Evolutionary conservation across 2,888 invertebrate genomes (phyloP), one percentile per base, ranked within the genome.

Genomic region (Craniophora ligustri): DNA sequence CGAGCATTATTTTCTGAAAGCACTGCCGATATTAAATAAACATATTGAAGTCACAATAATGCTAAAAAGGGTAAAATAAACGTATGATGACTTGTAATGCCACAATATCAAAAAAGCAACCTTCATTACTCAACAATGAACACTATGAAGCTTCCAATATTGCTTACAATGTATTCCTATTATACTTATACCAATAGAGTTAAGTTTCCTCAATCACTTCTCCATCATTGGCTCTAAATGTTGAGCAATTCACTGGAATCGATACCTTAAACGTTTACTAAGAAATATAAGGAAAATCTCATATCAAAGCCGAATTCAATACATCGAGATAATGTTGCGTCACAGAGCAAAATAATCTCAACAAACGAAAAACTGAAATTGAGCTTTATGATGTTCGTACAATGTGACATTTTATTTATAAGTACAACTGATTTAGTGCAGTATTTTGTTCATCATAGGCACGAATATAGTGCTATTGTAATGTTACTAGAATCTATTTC

Each of bases 211-310:
- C 48, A 64, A 67, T 62, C 63, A 56, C 28, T 64, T 64, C 45
- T 15, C 31, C 56, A 4, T 23, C 64, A 67, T 56, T 64, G 41
- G 41, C 48, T 62, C 67, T 64, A 67, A 64, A 64, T 62, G 63
- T 61, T 67, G 38, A 64, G 49, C 68, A 62, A 67, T 62, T 68
- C 44, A 50, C 40, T 67, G 7, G 39, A 62, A 62, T 34, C 11
- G 26, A 26, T n/a, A 42, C 35, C 50, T 39, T 63, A 28, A 32
- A 54, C 44, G 40, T 38, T 53, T 53, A 36, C 42, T 48, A 47
- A 56, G 28, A 44, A 60, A 38, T 51, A 61, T 38, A 42, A 50
- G 39, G 39, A 54, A 67, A 63, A 32, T 72, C 23, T 23, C 3
- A 54, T 50, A 66, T 42, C 39, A 35, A 53, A 71, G 38, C 19